Base-by-base conservation (phyloP, 2,888 invertebrate genomes). In the Pseudoips prasinana region DNA sequence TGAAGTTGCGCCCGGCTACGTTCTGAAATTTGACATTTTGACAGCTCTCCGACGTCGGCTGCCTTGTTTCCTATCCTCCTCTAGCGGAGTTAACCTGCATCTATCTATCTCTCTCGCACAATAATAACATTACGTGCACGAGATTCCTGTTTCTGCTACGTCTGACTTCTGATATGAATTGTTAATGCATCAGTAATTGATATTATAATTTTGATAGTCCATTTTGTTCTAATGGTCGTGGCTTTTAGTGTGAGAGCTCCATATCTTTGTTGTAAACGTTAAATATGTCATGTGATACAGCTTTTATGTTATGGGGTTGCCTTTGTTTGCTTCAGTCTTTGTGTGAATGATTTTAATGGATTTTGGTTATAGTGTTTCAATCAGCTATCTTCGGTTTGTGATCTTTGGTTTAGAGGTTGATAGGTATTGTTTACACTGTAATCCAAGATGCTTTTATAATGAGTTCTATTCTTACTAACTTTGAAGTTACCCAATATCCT, bases 1-100 rank as follows among this genome's bases (percentile, higher is more conserved):
- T 86, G 85, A 86, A 87, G 81, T 87, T 84, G 78, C 80, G 84
- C 83, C 77, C 77, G 73, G 81, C 81, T 72, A 74, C 78, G 85
- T 85, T 78, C 86, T 80, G 86, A 88, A 89, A 89, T 89, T 89
- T 89, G 89, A 89, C 89, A 82, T 89, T 89, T 89, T 89, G 89
- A 89, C 89, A 89, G 89, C 77, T 82, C 86, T 80, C 86, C 87
- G 86, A 85, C 86, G 85, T 75, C 76, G 75, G 77, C 73, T 68
- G 76, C 75, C 75, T 76, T 75, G 66, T 67, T 72, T 62, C 66
- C 67, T 71, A 46, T 55, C 58, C 64, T 66, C 61, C 65, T 64
- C 65, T 30, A 62, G 39, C 64, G 43, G 53, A 46, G 40, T 22
- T 42, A 45, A 47, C 42, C 43, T 39, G 25, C 42, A 36, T 50